Evolutionary conservation across 1,140 invertebrate genomes (phyloP), one percentile per base, ranked within the genome.

Genomic region (Chrysoperla carnea): DNA sequence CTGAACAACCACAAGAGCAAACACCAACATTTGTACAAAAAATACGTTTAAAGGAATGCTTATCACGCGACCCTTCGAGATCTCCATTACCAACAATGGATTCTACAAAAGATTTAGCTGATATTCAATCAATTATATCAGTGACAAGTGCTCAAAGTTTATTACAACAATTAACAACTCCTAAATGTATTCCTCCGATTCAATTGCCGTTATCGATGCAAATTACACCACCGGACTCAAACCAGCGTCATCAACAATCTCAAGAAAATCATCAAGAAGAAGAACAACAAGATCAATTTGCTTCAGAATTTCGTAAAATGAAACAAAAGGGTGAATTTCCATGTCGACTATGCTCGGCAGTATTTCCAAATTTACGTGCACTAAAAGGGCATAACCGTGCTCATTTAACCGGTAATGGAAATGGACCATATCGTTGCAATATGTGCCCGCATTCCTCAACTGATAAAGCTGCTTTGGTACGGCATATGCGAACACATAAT

Each of bases 401-500:
- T 0, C 84, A 88, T 56, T 62, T 85, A 44, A 74, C 69, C 39
- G 70, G 72, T 1, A 78, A 77, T 1, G 72, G 69, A 0, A 70
- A 76, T 0, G 70, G 81, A 49, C 77, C 81, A 38, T 94, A 90
- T 56, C 76, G 84, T 6, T 97, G 92, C 62, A 88, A 89, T 52
- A 84, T 95, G 73, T 96, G 92, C 50, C 75, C 85, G 1, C 91
- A 87, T 59, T 77, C 77, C 1, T 88, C 85, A 46, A 73, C 81
- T 29, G 92, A 95, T 51, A 93, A 95, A 57, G 83, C 84, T 8
- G 88, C 88, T 1, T 58, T 96, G 3, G 76, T 87, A 3, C 77
- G 87, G 27, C 84, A 96, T 58, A 80, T 96, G 74, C 70, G 90
- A 48, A 84, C 82, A 3, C 92, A 96, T 62, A 95, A 93, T 55